A percentile compares a stretch with the other conserved stretches of the same genome.
phyloP scores from a whole-genome alignment of 2,797 vertebrate species.

The Artibeus jamaicensis region DNA sequence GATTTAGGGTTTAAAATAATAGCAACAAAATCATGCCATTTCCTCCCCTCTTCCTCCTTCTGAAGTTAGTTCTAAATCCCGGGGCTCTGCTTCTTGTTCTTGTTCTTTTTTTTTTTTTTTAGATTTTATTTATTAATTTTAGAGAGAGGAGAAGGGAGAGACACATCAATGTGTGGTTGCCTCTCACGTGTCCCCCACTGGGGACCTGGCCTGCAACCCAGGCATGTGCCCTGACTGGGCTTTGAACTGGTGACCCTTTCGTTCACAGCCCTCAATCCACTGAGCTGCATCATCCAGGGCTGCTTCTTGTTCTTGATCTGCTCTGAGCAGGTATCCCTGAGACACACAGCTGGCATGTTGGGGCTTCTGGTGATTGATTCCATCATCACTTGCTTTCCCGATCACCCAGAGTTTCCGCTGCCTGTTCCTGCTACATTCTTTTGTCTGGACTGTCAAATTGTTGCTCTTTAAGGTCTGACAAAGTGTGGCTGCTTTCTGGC shows the following conservation, averaged over 20 bases:
- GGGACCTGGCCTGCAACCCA: no score
- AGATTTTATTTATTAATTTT: no score
- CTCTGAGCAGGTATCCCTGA: neutral
- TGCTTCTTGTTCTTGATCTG: neutral
- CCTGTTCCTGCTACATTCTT: neutral
- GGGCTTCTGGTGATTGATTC: no score
- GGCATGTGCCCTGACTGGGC: no score
- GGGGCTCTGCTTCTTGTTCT: neutral
- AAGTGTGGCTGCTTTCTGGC: neutral
- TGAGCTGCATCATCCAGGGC: neutral
- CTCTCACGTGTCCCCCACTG: no score
- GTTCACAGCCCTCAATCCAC: no score
- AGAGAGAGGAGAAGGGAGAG: no score
- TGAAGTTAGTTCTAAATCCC: neutral
- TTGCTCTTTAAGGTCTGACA: neutral
- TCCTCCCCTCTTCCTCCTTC: neutral
- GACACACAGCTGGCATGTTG: accelerated
- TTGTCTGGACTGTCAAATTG: neutral
- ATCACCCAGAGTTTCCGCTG: neutral
- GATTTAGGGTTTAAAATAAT: neutral
- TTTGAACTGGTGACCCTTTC: no score
- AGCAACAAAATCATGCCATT: neutral
- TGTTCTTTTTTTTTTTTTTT: neutral
- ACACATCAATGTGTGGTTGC: no score
- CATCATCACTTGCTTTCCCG: neutral